Conservation (phyloP, 2,797 vertebrate species). For the Malacoraja senta region DNA sequence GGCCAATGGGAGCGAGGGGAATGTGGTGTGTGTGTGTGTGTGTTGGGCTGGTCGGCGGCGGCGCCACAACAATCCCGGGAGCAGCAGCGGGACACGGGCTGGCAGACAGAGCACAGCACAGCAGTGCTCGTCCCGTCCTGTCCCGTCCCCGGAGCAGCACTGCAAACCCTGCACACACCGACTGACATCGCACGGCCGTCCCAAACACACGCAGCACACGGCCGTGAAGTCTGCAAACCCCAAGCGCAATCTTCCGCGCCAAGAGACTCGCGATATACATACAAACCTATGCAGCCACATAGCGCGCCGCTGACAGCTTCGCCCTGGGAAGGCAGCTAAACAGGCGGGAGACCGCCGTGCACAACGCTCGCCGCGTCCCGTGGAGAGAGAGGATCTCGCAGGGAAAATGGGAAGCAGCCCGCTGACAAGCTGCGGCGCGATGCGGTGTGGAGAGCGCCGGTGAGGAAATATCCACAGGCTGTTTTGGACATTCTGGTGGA, state of each 20-base stretch:
- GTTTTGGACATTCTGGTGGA: neutral
- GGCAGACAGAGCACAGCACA: too few relatives aligned
- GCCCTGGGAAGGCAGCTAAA: neutral
- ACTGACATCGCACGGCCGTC: neutral
- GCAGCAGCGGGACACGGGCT: too few relatives aligned
- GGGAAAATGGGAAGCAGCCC: neutral
- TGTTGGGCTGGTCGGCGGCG: neutral
- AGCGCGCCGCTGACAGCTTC: neutral
- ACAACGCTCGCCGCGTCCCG: neutral
- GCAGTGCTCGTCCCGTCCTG: too few relatives aligned
- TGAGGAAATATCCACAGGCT: neutral
- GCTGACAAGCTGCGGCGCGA: neutral
- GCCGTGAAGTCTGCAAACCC: neutral
- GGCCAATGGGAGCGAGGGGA: neutral
- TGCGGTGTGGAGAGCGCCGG: neutral
- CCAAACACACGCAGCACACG: neutral
- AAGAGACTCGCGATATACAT: neutral
- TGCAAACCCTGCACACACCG: neutral
- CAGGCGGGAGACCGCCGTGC: neutral
- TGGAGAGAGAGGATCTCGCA: neutral
- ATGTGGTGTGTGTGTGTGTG: constrained; percentile 1
- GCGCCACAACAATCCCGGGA: neutral
- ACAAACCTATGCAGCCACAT: neutral
- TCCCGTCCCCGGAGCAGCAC: too few relatives aligned
- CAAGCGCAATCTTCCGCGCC: neutral